These are phyloP conservation scores for Leptinotarsa juncta DNA, from an alignment of 2,888 invertebrate genomes.

Conservation along the genomic window DNA sequence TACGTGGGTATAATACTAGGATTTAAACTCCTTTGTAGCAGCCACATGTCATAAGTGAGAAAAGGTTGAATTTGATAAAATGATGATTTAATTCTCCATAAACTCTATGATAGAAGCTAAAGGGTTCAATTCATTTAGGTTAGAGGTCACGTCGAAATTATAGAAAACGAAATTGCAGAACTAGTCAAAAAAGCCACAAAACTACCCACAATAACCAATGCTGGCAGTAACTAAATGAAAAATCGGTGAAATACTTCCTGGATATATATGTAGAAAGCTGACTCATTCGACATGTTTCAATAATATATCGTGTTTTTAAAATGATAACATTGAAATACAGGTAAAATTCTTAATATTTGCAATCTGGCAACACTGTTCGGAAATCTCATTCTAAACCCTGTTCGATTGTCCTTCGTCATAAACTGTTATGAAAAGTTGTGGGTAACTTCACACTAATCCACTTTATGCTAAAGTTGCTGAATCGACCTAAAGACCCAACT, in stretches of 20 bases:
- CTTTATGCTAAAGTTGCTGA: too few relatives aligned
- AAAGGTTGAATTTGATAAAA: not conserved
- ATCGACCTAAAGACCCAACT: too few relatives aligned
- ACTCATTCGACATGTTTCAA: too few relatives aligned
- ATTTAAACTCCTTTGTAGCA: constrained; percentile 4
- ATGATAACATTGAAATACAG: too few relatives aligned
- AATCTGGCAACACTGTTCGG: too few relatives aligned
- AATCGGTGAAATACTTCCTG: not conserved
- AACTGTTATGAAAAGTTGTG: too few relatives aligned
- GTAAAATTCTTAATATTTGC: too few relatives aligned
- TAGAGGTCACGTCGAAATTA: not conserved
- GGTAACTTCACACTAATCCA: too few relatives aligned
- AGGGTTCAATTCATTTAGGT: not conserved
- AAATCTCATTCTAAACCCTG: too few relatives aligned
- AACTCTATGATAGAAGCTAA: not conserved
- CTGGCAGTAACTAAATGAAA: not conserved
- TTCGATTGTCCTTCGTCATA: too few relatives aligned
- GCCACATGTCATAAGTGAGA: not conserved
- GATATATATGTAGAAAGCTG: too few relatives aligned
- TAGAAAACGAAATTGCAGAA: not conserved
- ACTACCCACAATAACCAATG: not conserved
- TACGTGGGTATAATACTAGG: constrained; percentile 4
- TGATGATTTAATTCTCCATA: not conserved
- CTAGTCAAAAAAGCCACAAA: not conserved
- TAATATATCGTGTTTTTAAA: too few relatives aligned